phyloP scores from a whole-genome alignment of 2,113 vertebrate genomes.

The Sturnus vulgaris region DNA sequence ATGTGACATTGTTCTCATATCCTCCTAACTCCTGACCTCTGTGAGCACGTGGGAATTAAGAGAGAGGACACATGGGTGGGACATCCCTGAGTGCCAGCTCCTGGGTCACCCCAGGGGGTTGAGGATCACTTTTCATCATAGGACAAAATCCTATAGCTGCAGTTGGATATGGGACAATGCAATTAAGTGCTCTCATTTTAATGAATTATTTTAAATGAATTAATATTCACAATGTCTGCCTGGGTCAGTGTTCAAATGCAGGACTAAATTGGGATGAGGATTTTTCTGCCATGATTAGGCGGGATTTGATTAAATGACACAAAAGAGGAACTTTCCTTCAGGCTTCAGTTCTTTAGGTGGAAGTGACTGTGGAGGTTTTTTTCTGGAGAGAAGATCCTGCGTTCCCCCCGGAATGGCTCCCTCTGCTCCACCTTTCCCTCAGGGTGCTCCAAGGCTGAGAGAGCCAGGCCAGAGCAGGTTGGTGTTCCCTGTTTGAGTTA shows the following conservation, averaged over 20 bases:
- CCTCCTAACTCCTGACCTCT: background rate
- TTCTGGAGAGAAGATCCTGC: background rate
- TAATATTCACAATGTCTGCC: background rate
- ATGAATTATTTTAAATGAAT: background rate
- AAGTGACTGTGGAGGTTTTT: background rate
- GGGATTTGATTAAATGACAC: background rate
- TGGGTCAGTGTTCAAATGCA: background rate
- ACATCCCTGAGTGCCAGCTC: background rate
- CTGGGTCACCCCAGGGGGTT: background rate
- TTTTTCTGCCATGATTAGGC: background rate
- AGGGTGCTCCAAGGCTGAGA: background rate
- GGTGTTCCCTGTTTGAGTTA: background rate
- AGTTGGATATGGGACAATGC: background rate
- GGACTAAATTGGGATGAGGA: background rate
- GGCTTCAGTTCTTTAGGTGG: background rate
- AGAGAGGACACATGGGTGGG: background rate
- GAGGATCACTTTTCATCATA: background rate
- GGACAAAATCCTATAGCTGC: background rate
- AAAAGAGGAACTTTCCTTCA: background rate
- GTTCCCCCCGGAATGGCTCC: background rate
- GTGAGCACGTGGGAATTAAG: rapidly evolving
- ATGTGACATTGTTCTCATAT: rapidly evolving
- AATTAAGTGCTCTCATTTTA: background rate
- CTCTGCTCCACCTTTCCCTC: background rate
- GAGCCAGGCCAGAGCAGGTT: background rate